Conservation (phyloP, 2,113 vertebrate species). For the Solenodon paradoxus region DNA sequence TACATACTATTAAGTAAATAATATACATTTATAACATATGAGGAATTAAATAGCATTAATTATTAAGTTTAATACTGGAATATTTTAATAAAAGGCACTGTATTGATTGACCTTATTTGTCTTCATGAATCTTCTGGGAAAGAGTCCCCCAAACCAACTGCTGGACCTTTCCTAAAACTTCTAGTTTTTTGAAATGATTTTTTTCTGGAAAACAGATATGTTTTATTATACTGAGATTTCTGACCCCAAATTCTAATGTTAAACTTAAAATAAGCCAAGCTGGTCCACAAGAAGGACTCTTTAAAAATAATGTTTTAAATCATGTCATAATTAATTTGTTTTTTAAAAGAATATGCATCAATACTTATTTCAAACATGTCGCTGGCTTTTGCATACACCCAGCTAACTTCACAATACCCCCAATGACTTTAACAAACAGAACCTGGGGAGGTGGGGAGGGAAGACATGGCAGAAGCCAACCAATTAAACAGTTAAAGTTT, state of each 20-base stretch:
- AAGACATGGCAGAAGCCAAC: not conserved
- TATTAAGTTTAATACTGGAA: constrained; percentile 43
- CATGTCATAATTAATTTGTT: not conserved
- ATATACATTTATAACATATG: constrained; percentile 12
- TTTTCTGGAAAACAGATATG: not conserved
- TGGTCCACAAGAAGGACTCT: too few relatives aligned
- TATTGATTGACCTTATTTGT: not conserved
- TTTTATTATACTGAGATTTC: too few relatives aligned
- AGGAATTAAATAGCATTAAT: constrained; percentile 44
- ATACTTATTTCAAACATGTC: constrained; percentile 49
- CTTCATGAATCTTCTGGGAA: not conserved
- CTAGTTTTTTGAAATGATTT: constrained; percentile 9
- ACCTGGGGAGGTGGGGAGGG: constrained; percentile 31
- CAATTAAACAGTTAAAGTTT: constrained; percentile 58
- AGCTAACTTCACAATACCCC: constrained; percentile 16
- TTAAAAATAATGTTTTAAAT: too few relatives aligned
- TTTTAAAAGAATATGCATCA: constrained; percentile 41
- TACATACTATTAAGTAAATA: constrained; percentile 7
- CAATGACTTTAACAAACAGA: constrained; percentile 18
- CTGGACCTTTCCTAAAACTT: constrained; percentile 42
- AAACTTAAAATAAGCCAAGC: too few relatives aligned
- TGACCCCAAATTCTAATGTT: too few relatives aligned
- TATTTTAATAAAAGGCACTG: constrained; percentile 11
- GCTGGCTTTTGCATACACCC: not conserved
- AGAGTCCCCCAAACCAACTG: not conserved